Percentiles rank a stretch among this genome's conserved stretches.
Conservation (phyloP, 2,888 invertebrate genomes). For the Pinctada fucata region DNA sequence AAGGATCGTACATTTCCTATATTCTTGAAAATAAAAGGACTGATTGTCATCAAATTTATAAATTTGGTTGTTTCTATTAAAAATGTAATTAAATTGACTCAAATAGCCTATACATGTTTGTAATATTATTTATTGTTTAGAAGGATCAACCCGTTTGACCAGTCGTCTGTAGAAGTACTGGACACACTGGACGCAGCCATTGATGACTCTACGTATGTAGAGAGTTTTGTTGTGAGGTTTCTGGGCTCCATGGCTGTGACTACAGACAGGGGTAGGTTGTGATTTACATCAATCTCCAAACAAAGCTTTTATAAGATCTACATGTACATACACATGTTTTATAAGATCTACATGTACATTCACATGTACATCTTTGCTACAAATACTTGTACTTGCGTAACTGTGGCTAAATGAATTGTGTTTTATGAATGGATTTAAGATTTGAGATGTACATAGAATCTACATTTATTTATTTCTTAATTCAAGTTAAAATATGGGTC, state of each 20-base stretch:
- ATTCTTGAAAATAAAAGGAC: too few species aligned
- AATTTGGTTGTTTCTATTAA: too few species aligned
- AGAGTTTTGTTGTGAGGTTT: slow-evolving; percentile 76
- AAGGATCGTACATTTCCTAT: too few species aligned
- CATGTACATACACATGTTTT: neutral
- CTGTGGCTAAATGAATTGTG: neutral
- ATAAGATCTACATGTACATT: neutral
- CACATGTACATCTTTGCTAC: too few species aligned
- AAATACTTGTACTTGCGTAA: neutral
- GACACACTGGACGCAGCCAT: slow-evolving; percentile 61
- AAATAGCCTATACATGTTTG: too few species aligned
- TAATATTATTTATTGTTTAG: slow-evolving; percentile 43
- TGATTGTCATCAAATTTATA: too few species aligned
- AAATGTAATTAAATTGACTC: too few species aligned
- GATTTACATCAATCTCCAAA: too few species aligned
- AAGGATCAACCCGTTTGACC: slow-evolving; percentile 76
- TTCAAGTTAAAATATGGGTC: too few species aligned
- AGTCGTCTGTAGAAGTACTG: slow-evolving; percentile 67
- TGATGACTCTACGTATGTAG: slow-evolving; percentile 69
- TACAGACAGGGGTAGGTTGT: slow-evolving; percentile 69
- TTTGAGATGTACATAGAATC: too few species aligned
- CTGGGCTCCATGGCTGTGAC: slow-evolving; percentile 78
- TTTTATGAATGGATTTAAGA: too few species aligned
- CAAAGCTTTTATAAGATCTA: neutral
- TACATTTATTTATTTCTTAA: too few species aligned